Conservation (phyloP, 2,888 invertebrate species). For the Stenchaetothrips biformis region DNA sequence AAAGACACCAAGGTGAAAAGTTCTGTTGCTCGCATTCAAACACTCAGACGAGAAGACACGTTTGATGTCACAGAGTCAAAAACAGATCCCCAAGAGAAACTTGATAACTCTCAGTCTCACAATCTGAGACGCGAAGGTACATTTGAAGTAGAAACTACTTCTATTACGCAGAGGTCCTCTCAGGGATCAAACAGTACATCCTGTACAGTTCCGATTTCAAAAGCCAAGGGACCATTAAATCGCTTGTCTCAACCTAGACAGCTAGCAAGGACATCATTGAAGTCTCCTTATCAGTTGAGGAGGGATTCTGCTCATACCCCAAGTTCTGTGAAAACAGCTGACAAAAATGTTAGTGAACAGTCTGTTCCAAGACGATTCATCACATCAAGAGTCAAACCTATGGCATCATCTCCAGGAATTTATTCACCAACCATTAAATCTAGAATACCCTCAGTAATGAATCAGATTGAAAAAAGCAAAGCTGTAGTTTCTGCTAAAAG, state of each 20-base stretch:
- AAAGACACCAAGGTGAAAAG: neutral
- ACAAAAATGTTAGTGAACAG: neutral
- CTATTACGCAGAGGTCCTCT: neutral
- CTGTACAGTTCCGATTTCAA: neutral
- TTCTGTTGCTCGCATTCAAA: neutral
- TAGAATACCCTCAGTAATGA: neutral
- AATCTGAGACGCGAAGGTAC: neutral
- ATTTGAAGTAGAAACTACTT: slow-evolving; percentile 1
- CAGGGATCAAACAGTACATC: neutral
- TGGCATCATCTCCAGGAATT: neutral
- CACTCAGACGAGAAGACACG: neutral
- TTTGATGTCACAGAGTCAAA: neutral
- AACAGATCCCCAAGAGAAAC: neutral
- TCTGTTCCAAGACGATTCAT: neutral
- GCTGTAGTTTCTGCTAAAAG: neutral
- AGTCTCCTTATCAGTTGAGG: neutral
- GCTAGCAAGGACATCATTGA: neutral
- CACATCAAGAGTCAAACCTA: neutral
- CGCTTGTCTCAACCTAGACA: neutral
- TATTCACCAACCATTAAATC: neutral
- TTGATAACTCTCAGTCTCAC: neutral
- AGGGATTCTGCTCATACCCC: neutral
- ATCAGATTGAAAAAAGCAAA: neutral
- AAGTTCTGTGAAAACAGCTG: neutral
- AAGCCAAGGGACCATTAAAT: neutral